Evolutionary conservation across 2,888 invertebrate species (phyloP).

Genomic region (Oeneis ivallda): DNA sequence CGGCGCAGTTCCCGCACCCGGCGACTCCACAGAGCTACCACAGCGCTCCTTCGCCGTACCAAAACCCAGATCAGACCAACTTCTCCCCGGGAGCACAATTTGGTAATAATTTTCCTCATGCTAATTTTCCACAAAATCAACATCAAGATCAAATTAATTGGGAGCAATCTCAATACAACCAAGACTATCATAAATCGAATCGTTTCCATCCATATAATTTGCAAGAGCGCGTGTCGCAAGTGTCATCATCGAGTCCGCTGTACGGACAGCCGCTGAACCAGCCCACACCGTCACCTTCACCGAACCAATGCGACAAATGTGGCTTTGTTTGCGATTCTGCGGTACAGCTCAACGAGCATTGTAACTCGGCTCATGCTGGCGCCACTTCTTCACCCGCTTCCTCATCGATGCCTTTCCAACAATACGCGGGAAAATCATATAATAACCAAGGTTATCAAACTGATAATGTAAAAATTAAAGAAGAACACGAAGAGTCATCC

Average conservation of each 20-base stretch:
- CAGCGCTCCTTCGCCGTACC: constrained; percentile 85
- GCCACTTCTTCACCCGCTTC: constrained; percentile 65
- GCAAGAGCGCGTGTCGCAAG: constrained; percentile 79
- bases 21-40: constrained; percentile 85
- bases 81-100: constrained; percentile 81
- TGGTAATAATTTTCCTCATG: constrained; percentile 75
- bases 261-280: constrained; percentile 83
- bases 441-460: constrained; percentile 70
- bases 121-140: constrained; percentile 76
- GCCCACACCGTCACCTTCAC: constrained; percentile 87
- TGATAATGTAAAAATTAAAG: constrained; percentile 79
- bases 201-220: constrained; percentile 79
- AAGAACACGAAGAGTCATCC: constrained; percentile 87
- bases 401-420: constrained; percentile 77
- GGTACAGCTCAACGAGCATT: constrained; percentile 87
- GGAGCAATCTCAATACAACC: constrained; percentile 74
- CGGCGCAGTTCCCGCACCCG: constrained; percentile 82
- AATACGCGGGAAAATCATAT: constrained; percentile 76
- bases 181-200: constrained; percentile 71
- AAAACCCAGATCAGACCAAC: constrained; percentile 81
- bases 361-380: constrained; percentile 84
- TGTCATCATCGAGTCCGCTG: constrained; percentile 78
- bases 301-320: constrained; percentile 92
- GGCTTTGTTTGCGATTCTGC: constrained; percentile 90
- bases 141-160: constrained; percentile 75